Base-by-base conservation (phyloP, 1,140 invertebrate genomes). In the Notospermus geniculatus region DNA sequence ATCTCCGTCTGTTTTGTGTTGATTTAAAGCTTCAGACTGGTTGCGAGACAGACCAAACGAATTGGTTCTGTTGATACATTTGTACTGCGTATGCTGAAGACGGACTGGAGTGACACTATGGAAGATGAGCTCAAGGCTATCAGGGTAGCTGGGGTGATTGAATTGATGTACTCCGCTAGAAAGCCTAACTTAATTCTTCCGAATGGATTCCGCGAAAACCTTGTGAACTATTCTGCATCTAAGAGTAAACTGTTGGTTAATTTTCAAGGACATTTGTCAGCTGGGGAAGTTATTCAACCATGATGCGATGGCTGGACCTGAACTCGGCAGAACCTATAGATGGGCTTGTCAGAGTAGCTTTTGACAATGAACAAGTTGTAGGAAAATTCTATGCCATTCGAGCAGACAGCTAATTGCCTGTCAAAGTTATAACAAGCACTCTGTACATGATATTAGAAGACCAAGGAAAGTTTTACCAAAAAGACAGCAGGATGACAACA, bases 301-400 rank as follows among this genome's bases (percentile, higher is more conserved):
- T 43, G 39, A 43, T 13, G 11, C 11, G 11, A 43, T 43, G 39
- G 39, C 11, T 43, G 19, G 19, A 43, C 11, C 39, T 11, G 11
- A 11, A 43, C 11, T 11, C 39, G 11, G 39, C 11, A 13, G 19
- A 11, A 11, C 11, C 11, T 11, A 11, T 19, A 11, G 11, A 19
- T 43, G 39, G 39, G 19, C 39, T 43, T 19, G 39, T 43, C 19
- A 43, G 19, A 43, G 11, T 43, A 13, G 39, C 19, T 11, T 43
- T 43, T 19, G 39, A 43, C 39, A 43, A 43, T 19, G 39, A 43
- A 43, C 39, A 43, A 43, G 39, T 43, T 43, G 39, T 43, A 11
- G 39, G 39, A 43, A 43, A 43, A 43, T 13, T 43, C 11, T 43
- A 43, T 43, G 39, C 39, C 19, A 19, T 43, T 13, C 11, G 19